Conservation (phyloP, 2,888 invertebrate species). For the Nemoura dubitans region DNA sequence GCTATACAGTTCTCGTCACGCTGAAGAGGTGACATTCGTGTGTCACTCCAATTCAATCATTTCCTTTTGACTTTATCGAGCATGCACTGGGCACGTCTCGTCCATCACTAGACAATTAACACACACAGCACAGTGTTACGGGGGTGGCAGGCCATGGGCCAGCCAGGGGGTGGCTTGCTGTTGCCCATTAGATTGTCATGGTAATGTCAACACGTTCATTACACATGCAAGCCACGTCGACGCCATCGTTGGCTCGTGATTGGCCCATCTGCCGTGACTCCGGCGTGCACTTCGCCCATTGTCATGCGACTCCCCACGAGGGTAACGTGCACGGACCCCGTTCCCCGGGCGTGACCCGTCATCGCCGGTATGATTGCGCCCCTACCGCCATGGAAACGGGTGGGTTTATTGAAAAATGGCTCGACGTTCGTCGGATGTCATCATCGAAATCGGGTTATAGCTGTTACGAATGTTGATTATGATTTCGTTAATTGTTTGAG, state of each 20-base stretch:
- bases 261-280: slow-evolving; percentile 45
- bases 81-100: slow-evolving; percentile 17
- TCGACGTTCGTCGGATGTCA: background rate
- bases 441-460: slow-evolving; percentile 1
- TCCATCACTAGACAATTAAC: background rate
- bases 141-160: background rate
- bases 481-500: slow-evolving; percentile 2
- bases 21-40: background rate
- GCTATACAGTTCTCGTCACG: no score
- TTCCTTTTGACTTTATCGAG: slow-evolving; percentile 34
- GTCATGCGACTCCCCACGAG: background rate
- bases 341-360: background rate
- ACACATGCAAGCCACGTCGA: slow-evolving; percentile 39
- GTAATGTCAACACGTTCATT: slow-evolving; percentile 47
- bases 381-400: background rate
- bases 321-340: background rate
- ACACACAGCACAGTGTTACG: background rate
- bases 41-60: slow-evolving; percentile 25
- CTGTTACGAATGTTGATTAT: background rate
- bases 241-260: slow-evolving; percentile 38
- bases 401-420: background rate
- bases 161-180: background rate
- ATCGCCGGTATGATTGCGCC: background rate
- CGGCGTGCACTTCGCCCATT: slow-evolving; percentile 7
- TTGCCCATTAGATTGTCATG: slow-evolving; percentile 45